phyloP scores from a whole-genome alignment of 2,797 vertebrate genomes.

The Sebastes itinus region DNA sequence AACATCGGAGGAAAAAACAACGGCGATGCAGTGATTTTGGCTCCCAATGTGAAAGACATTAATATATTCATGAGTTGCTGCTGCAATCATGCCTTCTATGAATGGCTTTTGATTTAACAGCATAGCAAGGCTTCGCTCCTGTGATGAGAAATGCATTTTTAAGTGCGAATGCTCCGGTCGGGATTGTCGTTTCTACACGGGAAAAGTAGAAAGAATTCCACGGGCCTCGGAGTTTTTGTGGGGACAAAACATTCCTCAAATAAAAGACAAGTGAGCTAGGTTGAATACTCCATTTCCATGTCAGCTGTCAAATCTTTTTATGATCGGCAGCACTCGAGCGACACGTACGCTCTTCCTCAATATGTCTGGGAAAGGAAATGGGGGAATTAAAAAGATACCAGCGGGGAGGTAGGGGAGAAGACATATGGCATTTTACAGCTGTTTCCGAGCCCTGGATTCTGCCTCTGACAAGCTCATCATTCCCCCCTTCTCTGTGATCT shows the following conservation, averaged over 20 bases:
- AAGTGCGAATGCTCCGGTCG: background rate
- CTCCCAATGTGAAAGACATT: conserved; percentile 48
- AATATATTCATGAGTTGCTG: conserved; percentile 68
- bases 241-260: conserved; percentile 46
- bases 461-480: conserved; percentile 44
- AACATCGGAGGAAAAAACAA: conserved; percentile 44
- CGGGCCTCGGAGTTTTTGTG: background rate
- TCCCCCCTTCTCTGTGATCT: conserved; percentile 32
- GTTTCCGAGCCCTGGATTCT: conserved; percentile 30
- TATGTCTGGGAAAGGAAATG: conserved; percentile 15
- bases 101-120: conserved; percentile 63
- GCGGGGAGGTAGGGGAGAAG: conserved; percentile 13
- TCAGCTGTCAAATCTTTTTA: conserved; percentile 52
- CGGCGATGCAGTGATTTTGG: conserved; percentile 26
- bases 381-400: conserved; percentile 14
- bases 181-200: conserved; percentile 12
- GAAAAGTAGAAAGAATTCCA: background rate
- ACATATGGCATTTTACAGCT: conserved; percentile 48
- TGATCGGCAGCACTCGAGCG: conserved; percentile 30
- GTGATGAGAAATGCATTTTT: conserved; percentile 46
- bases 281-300: conserved; percentile 42
- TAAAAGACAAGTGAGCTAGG: conserved; percentile 13
- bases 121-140: conserved; percentile 20
- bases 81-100: conserved; percentile 55
- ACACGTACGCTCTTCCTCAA: background rate